A percentile compares a stretch with the other conserved stretches of the same genome.
These are phyloP conservation scores for Hipparchia semele DNA, from an alignment of 2,888 invertebrate genomes.

Conservation along the genomic window DNA sequence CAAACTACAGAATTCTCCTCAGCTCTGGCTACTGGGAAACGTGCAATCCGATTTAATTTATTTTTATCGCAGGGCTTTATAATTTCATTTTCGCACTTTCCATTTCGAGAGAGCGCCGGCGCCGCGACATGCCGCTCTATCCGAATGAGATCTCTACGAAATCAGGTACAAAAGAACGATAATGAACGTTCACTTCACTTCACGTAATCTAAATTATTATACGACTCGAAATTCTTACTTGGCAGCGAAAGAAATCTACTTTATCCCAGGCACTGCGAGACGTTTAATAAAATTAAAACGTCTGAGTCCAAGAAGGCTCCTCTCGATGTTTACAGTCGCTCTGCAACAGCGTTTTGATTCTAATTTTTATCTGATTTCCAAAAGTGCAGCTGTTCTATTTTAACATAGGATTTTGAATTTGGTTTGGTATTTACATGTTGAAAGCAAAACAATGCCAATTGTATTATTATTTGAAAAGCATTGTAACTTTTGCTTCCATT, in stretches of 20 bases:
- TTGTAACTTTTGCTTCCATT: conserved; percentile 14
- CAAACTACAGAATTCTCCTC: conserved; percentile 77
- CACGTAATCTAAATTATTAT: conserved; percentile 83
- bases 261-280: conserved; percentile 74
- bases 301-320: conserved; percentile 65
- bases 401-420: not conserved
- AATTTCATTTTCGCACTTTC: conserved; percentile 84
- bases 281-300: conserved; percentile 81
- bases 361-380: conserved; percentile 35
- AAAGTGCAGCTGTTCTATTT: conserved; percentile 47
- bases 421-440: not conserved
- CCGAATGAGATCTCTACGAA: conserved; percentile 82
- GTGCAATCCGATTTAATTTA: conserved; percentile 83
- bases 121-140: conserved; percentile 79
- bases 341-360: conserved; percentile 69
- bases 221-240: conserved; percentile 81
- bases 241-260: conserved; percentile 80
- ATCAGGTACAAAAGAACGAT: conserved; percentile 82
- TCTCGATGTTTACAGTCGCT: conserved; percentile 70
- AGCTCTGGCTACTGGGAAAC: conserved; percentile 78
- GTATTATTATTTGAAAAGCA: conserved; percentile 8
- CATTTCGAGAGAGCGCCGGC: conserved; percentile 79
- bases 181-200: conserved; percentile 83
- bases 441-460: conserved; percentile 3
- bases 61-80: conserved; percentile 83